Evolutionary conservation across 2,888 invertebrate genomes (phyloP).

Genomic region (Pheosia tremula): DNA sequence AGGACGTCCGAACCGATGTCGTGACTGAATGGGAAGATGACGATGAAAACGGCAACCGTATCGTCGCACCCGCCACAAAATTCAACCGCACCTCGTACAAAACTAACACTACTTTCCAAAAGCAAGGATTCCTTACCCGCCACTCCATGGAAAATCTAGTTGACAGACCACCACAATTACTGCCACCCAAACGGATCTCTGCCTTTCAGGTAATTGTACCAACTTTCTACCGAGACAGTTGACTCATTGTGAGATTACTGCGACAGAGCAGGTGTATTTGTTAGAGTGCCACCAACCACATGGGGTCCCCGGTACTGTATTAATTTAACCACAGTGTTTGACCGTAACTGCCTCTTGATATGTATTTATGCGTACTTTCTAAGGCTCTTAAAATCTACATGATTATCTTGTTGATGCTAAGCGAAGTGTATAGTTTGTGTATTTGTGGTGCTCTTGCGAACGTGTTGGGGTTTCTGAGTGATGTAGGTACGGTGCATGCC

Average conservation of each 20-base stretch:
- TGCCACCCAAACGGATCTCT: conserved; percentile 80
- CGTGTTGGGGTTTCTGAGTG: conserved; percentile 35
- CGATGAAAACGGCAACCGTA: conserved; percentile 86
- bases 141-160: conserved; percentile 90
- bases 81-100: conserved; percentile 74
- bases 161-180: conserved; percentile 79
- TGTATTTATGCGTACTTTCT: conserved; percentile 68
- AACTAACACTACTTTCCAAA: conserved; percentile 64
- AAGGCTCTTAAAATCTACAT: conserved; percentile 53
- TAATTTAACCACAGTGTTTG: conserved; percentile 43
- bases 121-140: conserved; percentile 81
- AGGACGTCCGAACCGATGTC: conserved; percentile 88
- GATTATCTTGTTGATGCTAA: conserved; percentile 57
- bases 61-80: conserved; percentile 79
- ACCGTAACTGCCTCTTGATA: conserved; percentile 36
- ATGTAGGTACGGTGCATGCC: conserved; percentile 28
- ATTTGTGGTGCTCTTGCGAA: conserved; percentile 56
- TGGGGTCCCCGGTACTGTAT: conserved; percentile 29
- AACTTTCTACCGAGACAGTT: conserved; percentile 67
- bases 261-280: conserved; percentile 47
- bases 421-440: conserved; percentile 61
- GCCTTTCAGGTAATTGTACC: conserved; percentile 82
- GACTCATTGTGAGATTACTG: conserved; percentile 54
- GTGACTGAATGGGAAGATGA: conserved; percentile 87
- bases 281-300: conserved; percentile 39